These are phyloP conservation scores for Gortyna flavago DNA, from an alignment of 2,888 invertebrate genomes.

Conservation along the genomic window DNA sequence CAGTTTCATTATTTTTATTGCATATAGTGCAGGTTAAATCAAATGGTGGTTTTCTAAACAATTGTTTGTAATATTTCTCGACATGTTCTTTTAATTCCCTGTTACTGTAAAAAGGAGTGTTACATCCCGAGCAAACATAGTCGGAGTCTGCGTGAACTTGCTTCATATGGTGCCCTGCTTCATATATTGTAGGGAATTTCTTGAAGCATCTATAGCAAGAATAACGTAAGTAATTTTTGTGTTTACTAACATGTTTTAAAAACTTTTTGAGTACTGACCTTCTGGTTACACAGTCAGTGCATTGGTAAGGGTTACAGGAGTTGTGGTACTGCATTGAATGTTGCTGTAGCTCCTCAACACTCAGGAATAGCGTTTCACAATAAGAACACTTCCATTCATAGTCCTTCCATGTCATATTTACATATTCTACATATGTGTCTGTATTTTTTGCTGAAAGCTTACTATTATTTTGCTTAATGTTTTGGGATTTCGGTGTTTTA, in stretches of 20 bases:
- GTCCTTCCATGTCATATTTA: constrained; percentile 78
- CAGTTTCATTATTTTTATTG: constrained; percentile 75
- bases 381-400: constrained; percentile 79
- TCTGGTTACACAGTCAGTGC: constrained; percentile 89
- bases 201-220: constrained; percentile 79
- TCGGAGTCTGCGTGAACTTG: constrained; percentile 66
- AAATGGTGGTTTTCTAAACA: not conserved
- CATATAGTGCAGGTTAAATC: constrained; percentile 76
- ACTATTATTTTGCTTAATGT: not conserved
- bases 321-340: constrained; percentile 91
- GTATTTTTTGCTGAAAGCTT: constrained; percentile 22
- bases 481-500: not conserved
- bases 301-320: constrained; percentile 91
- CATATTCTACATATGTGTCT: constrained; percentile 66
- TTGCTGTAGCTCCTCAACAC: constrained; percentile 82
- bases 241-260: constrained; percentile 89
- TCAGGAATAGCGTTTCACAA: constrained; percentile 77
- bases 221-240: constrained; percentile 89
- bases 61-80: constrained; percentile 66
- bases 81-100: constrained; percentile 74
- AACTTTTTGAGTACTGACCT: constrained; percentile 76
- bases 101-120: constrained; percentile 68
- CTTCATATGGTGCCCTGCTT: constrained; percentile 67
- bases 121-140: constrained; percentile 77
- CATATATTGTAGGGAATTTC: constrained; percentile 67